Evolutionary conservation across 2,797 vertebrate genomes (phyloP).

Genomic region (Danio aesculapii): DNA sequence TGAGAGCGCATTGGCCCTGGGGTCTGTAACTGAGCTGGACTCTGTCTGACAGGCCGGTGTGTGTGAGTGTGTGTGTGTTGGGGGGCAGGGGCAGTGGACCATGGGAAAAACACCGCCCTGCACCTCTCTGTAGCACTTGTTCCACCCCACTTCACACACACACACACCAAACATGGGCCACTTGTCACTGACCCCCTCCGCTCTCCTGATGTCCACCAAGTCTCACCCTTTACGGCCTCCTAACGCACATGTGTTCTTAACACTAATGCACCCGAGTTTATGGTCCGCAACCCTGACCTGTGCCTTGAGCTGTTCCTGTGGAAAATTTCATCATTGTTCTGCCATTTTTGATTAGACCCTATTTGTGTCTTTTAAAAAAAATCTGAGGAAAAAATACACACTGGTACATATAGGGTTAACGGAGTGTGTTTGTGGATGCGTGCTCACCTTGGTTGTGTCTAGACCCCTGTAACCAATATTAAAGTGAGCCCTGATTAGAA

Average conservation of each 20-base stretch:
- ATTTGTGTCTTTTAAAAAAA: slow-evolving; percentile 18
- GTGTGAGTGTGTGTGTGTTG: slow-evolving; percentile 61
- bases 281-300: slow-evolving; percentile 3
- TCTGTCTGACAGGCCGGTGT: slow-evolving; percentile 76
- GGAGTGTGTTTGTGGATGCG: slow-evolving; percentile 51
- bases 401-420: slow-evolving; percentile 34
- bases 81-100: slow-evolving; percentile 73
- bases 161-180: slow-evolving; percentile 71
- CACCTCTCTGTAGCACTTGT: slow-evolving; percentile 78
- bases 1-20: slow-evolving; percentile 81
- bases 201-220: slow-evolving; percentile 68
- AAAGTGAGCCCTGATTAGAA: slow-evolving; percentile 87
- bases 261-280: slow-evolving; percentile 8
- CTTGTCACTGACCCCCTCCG: slow-evolving; percentile 82
- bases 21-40: slow-evolving; percentile 86
- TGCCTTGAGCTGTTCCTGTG: slow-evolving; percentile 27
- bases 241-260: slow-evolving; percentile 43
- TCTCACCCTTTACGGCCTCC: slow-evolving; percentile 69
- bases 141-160: slow-evolving; percentile 81
- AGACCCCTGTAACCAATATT: slow-evolving; percentile 79
- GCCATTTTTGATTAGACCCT: slow-evolving; percentile 11
- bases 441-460: slow-evolving; percentile 41
- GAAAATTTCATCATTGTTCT: not conserved
- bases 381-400: not conserved
- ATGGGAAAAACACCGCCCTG: slow-evolving; percentile 83